phyloP scores from a whole-genome alignment of 2,888 invertebrate species.

The Ectemnius lituratus region DNA sequence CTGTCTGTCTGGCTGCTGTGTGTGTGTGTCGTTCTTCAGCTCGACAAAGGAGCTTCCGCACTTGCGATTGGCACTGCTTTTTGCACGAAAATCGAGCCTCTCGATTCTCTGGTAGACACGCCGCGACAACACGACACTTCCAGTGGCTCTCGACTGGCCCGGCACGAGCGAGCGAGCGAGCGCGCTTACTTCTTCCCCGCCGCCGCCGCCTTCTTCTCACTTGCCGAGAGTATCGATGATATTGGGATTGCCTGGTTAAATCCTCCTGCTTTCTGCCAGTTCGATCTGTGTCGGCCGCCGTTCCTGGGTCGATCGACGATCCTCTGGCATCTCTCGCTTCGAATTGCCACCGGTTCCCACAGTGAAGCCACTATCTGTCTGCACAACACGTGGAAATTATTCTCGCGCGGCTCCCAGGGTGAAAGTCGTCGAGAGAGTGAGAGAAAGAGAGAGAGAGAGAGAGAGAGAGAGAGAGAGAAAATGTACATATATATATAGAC shows the following conservation, averaged over 20 bases:
- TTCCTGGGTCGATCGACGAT: conserved; percentile 13
- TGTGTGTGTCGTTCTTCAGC: too few species aligned
- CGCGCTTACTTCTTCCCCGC: not conserved
- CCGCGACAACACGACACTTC: too few species aligned
- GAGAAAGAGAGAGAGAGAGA: not conserved
- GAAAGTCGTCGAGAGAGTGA: conserved; percentile 29
- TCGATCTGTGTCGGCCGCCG: not conserved
- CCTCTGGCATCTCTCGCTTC: conserved; percentile 25
- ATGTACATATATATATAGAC: too few species aligned
- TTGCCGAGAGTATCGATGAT: not conserved
- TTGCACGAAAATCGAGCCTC: conserved; percentile 10
- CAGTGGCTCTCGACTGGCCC: too few species aligned
- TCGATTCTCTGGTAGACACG: not conserved
- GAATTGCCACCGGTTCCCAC: conserved; percentile 31
- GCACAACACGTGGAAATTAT: conserved; percentile 48
- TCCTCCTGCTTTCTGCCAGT: conserved; percentile 13
- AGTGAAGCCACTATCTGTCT: conserved; percentile 30
- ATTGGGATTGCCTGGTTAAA: conserved; percentile 19
- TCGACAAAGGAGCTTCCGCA: too few species aligned
- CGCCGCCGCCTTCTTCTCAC: too few species aligned
- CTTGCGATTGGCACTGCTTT: not conserved
- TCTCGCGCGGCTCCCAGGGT: conserved; percentile 29
- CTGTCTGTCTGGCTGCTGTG: too few species aligned
- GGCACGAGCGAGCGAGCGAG: too few species aligned
- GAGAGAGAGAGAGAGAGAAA: not conserved